A percentile compares a stretch with the other conserved stretches of the same genome.
phyloP scores from a whole-genome alignment of 2,797 vertebrate species.

The Carduelis carduelis region DNA sequence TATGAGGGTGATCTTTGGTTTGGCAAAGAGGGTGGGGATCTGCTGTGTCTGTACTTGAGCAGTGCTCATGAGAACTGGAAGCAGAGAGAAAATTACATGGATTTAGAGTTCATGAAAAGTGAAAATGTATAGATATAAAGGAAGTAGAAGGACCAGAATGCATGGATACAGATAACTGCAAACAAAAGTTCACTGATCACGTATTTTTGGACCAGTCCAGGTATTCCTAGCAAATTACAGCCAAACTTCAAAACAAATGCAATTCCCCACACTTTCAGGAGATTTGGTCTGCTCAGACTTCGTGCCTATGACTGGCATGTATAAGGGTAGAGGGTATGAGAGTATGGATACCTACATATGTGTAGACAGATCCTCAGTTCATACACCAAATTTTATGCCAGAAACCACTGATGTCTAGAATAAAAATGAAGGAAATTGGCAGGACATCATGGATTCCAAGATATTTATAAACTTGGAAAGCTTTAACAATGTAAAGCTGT shows the following conservation, averaged over 20 bases:
- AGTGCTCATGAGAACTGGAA: not conserved
- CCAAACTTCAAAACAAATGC: not conserved
- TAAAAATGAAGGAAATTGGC: conserved; percentile 63
- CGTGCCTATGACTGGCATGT: not conserved
- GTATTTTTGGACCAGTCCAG: not conserved
- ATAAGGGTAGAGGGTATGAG: not conserved
- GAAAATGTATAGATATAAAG: not conserved
- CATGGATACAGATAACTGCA: not conserved
- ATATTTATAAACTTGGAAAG: conserved; percentile 71
- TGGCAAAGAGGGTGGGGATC: not conserved
- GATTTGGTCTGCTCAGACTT: not conserved
- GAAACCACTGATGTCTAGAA: conserved; percentile 47
- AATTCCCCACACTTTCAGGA: not conserved
- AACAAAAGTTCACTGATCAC: not conserved
- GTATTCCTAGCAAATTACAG: not conserved
- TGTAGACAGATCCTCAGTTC: conserved; percentile 56
- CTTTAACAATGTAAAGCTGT: conserved; percentile 63
- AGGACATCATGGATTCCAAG: conserved; percentile 64
- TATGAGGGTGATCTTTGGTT: not conserved
- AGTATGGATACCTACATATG: conserved; percentile 40
- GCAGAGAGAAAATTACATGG: not conserved
- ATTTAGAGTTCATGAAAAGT: not conserved
- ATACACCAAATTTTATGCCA: conserved; percentile 37
- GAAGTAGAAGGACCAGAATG: not conserved
- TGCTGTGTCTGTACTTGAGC: not conserved